Base-by-base conservation (phyloP, 2,888 invertebrate species). In the Ecliptopera silaceata region DNA sequence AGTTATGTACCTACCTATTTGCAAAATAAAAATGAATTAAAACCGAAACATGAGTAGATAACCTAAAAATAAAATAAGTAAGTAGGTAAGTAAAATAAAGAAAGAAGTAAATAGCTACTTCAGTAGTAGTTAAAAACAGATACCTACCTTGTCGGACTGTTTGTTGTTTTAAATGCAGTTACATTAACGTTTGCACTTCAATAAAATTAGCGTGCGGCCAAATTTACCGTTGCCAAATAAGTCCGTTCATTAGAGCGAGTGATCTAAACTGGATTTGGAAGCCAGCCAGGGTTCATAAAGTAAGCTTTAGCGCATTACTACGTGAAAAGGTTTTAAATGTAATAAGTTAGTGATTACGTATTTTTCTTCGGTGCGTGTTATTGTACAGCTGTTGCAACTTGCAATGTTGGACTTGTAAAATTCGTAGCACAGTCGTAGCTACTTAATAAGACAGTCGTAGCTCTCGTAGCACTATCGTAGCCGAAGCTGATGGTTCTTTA, bases 241-340 rank as follows among this genome's bases (percentile, higher is more conserved):
- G 77, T 77, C 73, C 77, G 73, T 76, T 80, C 84, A 82, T 84
- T 83, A 82, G 78, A 77, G 73, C 77, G 80, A 80, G 83, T 86
- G 84, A 86, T 81, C 81, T 81, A 83, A 52, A 51, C 56, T 59
- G 81, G 79, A 81, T 82, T 85, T 87, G 87, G 86, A 83, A 61
- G 63, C 66, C 50, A 60, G 85, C 86, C 86, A 87, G 79, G 67
- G 67, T 57, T 56, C 69, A 69, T 64, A 71, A 72, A 79, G 80
- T 82, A 84, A 80, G 53, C 32, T 53, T 53, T 46, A 42, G 46
- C 22, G 41, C 46, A 34, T 41, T 32, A 32, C 81, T 82, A 46
- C 32, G 13, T 31, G 32, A 41, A 53, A 47, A 41, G 46, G 39
- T 53, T 42, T 34, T 12, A 42, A 26, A 46, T 47, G 46, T 42